Base-by-base conservation (phyloP, 1,140 invertebrate species). In the Lepeophtheirus salmonis region DNA sequence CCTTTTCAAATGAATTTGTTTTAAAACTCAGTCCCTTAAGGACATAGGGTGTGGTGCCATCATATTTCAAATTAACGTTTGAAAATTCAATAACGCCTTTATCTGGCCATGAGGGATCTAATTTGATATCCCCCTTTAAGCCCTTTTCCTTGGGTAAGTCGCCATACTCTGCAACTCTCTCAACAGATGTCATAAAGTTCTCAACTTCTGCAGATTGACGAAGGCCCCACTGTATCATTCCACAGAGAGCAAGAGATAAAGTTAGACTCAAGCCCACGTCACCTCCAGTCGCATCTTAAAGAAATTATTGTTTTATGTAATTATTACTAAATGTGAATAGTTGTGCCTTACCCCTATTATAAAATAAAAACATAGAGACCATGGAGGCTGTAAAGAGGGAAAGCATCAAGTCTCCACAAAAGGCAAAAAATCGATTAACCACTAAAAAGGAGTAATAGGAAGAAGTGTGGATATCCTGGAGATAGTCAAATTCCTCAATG, bases 141-240 rank as follows among this genome's bases (percentile, higher is more conserved):
- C 67, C 72, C 1, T 74, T 20, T 70, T 87, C 84, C 18, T 80
- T 68, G 50, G 80, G 76, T 0, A 89, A 70, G 30, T 77, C 73
- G 0, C 78, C 79, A 67, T 89, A 90, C 65, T 89, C 84, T 2
- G 86, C 66, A 1, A 89, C 79, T 26, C 86, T 74, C 67, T 90
- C 86, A 13, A 89, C 83, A 25, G 83, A 82, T 0, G 84, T 86
- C 79, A 90, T 84, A 67, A 88, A 79, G 59, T 82, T 83, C 65
- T 81, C 79, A 23, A 84, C 51, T 18, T 61, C 59, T 0, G 87
- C 80, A 14, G 79, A 81, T 66, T 88, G 83, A 56, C 81, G 74
- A 60, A 90, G 82, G 1, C 83, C 85, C 80, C 82, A 89, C 67
- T 89, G 86, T 57, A 88, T 81, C 73, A 84, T 80, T 1, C 82